phyloP scores from a whole-genome alignment of 2,797 vertebrate species.

The Urosaurus nigricauda region DNA sequence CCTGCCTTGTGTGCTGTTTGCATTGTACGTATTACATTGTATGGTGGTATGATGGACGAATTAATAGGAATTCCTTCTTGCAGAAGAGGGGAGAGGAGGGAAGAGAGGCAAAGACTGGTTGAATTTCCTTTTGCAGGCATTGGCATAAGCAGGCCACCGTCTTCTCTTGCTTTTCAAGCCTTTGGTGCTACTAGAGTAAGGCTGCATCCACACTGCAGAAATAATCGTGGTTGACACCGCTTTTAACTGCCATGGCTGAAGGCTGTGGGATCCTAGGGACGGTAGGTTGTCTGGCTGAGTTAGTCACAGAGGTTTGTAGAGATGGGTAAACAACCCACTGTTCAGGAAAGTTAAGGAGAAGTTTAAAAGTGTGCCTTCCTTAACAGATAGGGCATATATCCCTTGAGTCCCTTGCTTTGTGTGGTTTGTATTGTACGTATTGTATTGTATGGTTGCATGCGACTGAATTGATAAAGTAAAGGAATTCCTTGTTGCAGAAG shows the following conservation, averaged over 20 bases:
- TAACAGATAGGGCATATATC: background rate
- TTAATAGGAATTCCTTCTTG: background rate
- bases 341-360: background rate
- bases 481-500: background rate
- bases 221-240: too few relatives aligned
- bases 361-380: background rate
- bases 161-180: background rate
- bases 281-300: background rate
- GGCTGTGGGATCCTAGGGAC: too few relatives aligned
- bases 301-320: background rate
- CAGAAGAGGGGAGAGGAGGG: too few relatives aligned
- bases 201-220: too few relatives aligned
- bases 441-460: too few relatives aligned
- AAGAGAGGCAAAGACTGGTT: background rate
- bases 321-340: background rate
- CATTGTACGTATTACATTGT: background rate
- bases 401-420: background rate
- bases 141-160: background rate
- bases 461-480: too few relatives aligned
- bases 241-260: too few relatives aligned
- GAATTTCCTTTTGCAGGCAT: background rate
- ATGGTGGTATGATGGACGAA: background rate
- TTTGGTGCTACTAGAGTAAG: background rate
- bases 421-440: too few relatives aligned
- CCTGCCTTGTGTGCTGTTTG: too few relatives aligned